Evolutionary conservation across 2,797 vertebrate species (phyloP).

Genomic region (Paedocypris micromegethes): DNA sequence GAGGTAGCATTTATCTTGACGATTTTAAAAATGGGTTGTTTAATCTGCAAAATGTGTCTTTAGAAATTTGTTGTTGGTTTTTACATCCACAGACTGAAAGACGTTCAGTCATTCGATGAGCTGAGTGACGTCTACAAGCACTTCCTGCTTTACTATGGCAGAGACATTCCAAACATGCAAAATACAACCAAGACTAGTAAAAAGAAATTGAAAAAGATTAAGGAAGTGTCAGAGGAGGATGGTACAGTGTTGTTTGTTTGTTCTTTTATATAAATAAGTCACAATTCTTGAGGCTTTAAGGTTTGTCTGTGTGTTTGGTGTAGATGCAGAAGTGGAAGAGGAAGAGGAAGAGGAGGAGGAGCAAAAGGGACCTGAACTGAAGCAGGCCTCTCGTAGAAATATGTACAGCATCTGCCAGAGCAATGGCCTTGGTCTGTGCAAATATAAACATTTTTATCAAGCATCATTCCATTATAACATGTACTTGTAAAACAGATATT

Average conservation of each 20-base stretch:
- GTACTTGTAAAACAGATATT: too few species aligned
- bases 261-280: background rate
- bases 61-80: background rate
- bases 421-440: conserved; percentile 83
- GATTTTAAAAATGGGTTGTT: background rate
- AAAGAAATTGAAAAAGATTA: conserved; percentile 87
- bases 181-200: conserved; percentile 85
- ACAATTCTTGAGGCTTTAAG: too few species aligned
- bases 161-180: conserved; percentile 98
- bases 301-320: conserved; percentile 62
- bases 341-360: conserved; percentile 85
- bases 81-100: conserved; percentile 77
- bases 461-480: too few species aligned
- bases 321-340: conserved; percentile 68
- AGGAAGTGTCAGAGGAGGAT: conserved; percentile 86
- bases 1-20: conserved; percentile 64
- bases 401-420: conserved; percentile 98
- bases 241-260: conserved; percentile 48
- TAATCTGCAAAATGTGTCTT: background rate
- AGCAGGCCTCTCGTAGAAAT: conserved; percentile 93
- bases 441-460: too few species aligned
- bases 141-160: conserved; percentile 95
- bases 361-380: conserved; percentile 91
- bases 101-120: conserved; percentile 94
- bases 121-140: conserved; percentile 96